Evolutionary conservation across 2,797 vertebrate species (phyloP).

Genomic region (Pangasius larnaudii): DNA sequence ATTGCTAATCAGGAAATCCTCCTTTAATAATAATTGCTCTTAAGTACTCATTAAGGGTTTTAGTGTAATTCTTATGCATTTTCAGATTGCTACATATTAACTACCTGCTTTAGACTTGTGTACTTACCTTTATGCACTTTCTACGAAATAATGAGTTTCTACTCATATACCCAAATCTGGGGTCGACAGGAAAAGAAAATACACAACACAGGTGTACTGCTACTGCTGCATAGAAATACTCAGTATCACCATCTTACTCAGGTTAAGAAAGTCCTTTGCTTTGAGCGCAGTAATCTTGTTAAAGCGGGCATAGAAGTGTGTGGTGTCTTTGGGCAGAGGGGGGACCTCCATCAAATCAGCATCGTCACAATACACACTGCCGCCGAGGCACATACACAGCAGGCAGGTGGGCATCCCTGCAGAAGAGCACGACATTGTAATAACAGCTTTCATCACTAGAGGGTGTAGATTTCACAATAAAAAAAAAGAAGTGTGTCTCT

Average conservation of each 20-base stretch:
- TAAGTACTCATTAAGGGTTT: background rate
- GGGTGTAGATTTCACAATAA: background rate
- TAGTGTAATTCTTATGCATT: background rate
- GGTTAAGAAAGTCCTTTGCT: constrained; percentile 73
- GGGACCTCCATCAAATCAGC: constrained; percentile 72
- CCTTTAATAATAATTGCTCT: constrained; percentile 1
- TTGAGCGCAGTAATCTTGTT: constrained; percentile 75
- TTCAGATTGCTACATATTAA: background rate
- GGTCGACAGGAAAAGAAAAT: background rate
- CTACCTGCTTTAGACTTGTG: background rate
- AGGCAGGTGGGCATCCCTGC: constrained; percentile 80
- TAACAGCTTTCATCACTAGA: constrained; percentile 27
- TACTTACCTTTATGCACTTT: too few relatives aligned
- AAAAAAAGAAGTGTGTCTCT: background rate
- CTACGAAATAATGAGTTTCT: background rate
- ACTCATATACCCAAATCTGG: background rate
- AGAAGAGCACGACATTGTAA: background rate
- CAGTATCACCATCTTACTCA: constrained; percentile 67
- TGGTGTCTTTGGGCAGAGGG: constrained; percentile 75
- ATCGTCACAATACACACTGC: constrained; percentile 83
- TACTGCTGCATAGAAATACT: background rate
- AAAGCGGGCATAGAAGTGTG: constrained; percentile 82
- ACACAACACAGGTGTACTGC: background rate
- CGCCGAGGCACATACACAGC: constrained; percentile 79
- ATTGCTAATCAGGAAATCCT: background rate